Evolutionary conservation across 2,797 vertebrate genomes (phyloP).

Genomic region (Octomys mimax): DNA sequence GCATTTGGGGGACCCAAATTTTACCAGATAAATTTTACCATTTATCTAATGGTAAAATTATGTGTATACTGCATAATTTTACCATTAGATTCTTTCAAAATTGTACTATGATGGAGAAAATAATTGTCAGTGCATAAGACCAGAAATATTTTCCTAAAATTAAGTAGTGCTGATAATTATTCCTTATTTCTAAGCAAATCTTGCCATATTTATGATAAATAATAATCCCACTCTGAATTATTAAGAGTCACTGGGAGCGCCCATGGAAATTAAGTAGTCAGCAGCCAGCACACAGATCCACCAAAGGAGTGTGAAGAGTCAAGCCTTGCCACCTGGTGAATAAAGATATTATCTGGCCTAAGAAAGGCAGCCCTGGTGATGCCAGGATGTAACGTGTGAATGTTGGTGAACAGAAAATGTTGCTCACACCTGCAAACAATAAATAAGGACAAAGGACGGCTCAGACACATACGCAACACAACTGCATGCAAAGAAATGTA

Average conservation of each 20-base stretch:
- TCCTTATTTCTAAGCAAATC: background rate
- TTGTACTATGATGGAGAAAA: background rate
- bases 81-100: background rate
- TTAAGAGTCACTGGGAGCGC: background rate
- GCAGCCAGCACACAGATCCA: background rate
- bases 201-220: slow-evolving; percentile 4
- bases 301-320: background rate
- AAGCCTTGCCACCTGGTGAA: background rate
- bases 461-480: background rate
- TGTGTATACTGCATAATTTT: background rate
- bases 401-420: background rate
- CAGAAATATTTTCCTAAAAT: background rate
- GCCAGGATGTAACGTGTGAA: background rate
- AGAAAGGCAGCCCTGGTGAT: background rate
- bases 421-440: background rate
- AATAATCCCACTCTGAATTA: slow-evolving; percentile 33
- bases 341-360: background rate
- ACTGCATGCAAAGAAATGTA: too few relatives aligned
- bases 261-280: background rate
- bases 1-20: background rate
- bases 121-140: background rate
- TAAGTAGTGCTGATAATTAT: background rate
- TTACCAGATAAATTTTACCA: too few relatives aligned
- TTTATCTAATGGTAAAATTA: too few relatives aligned
- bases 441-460: background rate